A percentile compares a stretch with the other conserved stretches of the same genome.
Conservation (phyloP, 2,113 vertebrate species). For the Calypte anna region DNA sequence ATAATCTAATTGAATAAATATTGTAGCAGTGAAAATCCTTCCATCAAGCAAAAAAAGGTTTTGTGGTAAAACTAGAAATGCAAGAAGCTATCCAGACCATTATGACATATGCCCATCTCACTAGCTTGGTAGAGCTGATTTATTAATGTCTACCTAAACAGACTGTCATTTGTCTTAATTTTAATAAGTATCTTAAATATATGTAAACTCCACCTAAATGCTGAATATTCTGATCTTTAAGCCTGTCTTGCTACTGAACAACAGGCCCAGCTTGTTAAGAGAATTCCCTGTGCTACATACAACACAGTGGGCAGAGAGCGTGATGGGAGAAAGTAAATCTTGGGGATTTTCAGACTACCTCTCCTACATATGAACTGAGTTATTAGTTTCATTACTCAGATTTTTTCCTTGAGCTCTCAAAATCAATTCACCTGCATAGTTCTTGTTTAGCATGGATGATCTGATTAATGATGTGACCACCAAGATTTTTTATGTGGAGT, state of each 20-base stretch:
- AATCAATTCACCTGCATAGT: not conserved
- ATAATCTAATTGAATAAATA: not conserved
- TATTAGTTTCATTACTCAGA: not conserved
- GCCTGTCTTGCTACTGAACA: not conserved
- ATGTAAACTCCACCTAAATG: not conserved
- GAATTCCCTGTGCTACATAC: not conserved
- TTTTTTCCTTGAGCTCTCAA: not conserved
- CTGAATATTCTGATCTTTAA: not conserved
- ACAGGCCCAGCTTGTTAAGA: not conserved
- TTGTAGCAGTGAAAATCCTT: not conserved
- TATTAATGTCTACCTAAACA: not conserved
- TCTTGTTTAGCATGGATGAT: not conserved
- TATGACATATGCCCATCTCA: not conserved
- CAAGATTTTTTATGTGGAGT: not conserved
- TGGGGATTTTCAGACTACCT: not conserved
- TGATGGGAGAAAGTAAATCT: not conserved
- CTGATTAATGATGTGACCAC: not conserved
- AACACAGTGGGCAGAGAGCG: not conserved
- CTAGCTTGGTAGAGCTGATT: not conserved
- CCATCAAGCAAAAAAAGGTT: not conserved
- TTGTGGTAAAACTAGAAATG: not conserved
- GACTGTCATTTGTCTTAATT: not conserved
- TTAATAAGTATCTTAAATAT: not conserved
- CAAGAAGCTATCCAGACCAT: not conserved
- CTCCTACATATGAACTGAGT: not conserved